Evolutionary conservation across 2,888 invertebrate species (phyloP).

Genomic region (Leptinotarsa rubiginosa): DNA sequence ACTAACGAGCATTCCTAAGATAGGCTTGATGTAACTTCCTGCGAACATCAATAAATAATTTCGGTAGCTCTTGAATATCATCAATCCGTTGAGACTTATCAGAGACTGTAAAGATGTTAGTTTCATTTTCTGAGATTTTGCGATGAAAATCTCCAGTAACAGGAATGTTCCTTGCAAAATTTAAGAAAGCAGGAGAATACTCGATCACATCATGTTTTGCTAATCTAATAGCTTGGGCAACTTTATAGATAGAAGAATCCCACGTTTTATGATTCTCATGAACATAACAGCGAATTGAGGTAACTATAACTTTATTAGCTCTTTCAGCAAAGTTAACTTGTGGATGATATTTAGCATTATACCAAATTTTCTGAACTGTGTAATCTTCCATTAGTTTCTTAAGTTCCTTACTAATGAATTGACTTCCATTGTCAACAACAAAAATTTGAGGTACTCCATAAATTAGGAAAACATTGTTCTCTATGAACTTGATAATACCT

Average conservation of each 20-base stretch:
- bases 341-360: slow-evolving; percentile 54
- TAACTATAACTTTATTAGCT: slow-evolving; percentile 53
- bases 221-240: background rate
- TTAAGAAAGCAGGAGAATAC: too few relatives aligned
- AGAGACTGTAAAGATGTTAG: slow-evolving; percentile 20
- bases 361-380: slow-evolving; percentile 43
- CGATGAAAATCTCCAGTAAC: slow-evolving; percentile 42
- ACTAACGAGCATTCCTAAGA: slow-evolving; percentile 37
- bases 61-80: slow-evolving; percentile 33
- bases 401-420: slow-evolving; percentile 34
- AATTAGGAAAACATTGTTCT: slow-evolving; percentile 42
- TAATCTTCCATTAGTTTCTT: slow-evolving; percentile 41
- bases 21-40: slow-evolving; percentile 34
- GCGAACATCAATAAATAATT: slow-evolving; percentile 35
- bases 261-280: slow-evolving; percentile 32
- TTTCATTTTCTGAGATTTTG: slow-evolving; percentile 34
- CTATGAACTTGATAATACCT: slow-evolving; percentile 35
- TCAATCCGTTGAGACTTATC: slow-evolving; percentile 28
- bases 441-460: slow-evolving; percentile 40
- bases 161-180: slow-evolving; percentile 40
- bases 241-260: background rate
- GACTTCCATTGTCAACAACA: slow-evolving; percentile 35
- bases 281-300: slow-evolving; percentile 47
- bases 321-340: slow-evolving; percentile 58
- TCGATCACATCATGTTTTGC: background rate